phyloP scores from a whole-genome alignment of 2,797 vertebrate species.

The Uromys caudimaculatus region DNA sequence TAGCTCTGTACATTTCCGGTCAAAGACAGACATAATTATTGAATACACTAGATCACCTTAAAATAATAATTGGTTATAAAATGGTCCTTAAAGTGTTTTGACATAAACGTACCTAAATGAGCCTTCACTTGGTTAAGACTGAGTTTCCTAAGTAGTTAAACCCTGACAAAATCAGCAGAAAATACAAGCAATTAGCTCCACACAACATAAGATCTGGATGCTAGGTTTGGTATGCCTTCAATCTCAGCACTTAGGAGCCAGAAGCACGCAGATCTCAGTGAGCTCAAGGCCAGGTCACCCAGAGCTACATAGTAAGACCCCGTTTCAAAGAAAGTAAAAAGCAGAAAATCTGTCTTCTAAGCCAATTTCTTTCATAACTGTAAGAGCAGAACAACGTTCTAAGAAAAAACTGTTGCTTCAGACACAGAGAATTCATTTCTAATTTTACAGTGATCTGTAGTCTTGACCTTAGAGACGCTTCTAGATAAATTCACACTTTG shows the following conservation, averaged over 20 bases:
- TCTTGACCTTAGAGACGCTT: background rate
- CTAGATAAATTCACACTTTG: background rate
- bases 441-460: background rate
- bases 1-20: background rate
- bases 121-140: background rate
- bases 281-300: background rate
- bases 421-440: background rate
- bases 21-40: background rate
- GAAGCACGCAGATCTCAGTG: background rate
- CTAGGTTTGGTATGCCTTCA: background rate
- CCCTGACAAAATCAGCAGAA: background rate
- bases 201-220: background rate
- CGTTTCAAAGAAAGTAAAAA: background rate
- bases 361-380: background rate
- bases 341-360: background rate
- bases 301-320: background rate
- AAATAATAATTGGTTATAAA: background rate
- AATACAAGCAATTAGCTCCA: background rate
- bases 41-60: background rate
- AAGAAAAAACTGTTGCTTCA: background rate
- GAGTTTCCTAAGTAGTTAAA: background rate
- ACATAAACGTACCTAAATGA: background rate
- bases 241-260: background rate
- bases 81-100: background rate
- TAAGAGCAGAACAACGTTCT: background rate